Evolutionary conservation across 2,113 vertebrate species (phyloP), one percentile per base, ranked within the genome.

Genomic region (Danionella cerebrum): DNA sequence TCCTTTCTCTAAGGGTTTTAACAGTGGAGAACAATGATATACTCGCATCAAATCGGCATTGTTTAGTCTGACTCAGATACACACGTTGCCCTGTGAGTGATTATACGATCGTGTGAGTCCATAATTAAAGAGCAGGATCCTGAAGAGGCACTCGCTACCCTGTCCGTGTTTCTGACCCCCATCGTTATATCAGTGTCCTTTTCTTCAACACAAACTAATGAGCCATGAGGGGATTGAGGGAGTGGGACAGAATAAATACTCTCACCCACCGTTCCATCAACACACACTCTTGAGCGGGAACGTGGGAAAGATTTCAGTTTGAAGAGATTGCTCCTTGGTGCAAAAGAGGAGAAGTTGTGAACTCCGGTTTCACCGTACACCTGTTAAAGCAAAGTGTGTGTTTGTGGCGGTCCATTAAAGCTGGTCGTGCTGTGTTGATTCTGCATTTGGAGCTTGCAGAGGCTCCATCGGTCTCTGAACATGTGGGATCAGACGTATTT

Each of bases 151-250:
- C 67, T 67, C 29, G 75, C 73, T 76, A 73, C 52, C 53, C 29
- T 47, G 44, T 70, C 63, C 67, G 67, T 73, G 67, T 70, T 63
- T 73, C 50, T 76, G 75, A 76, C 75, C 71, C 75, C 63, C 51
- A 70, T 68, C 21, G 67, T 73, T 62, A 69, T 66, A 47, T 65
- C 63, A 58, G 10, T 69, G 66, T 69, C 70, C 52, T 55, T 63
- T 65, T 9, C 45, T 33, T 39, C 55, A 52, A 67, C 54, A 90
- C 91, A 89, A 89, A 90, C 90, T 89, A 90, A 90, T 88, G 90
- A 89, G 89, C 89, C 91, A 90, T 89, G 86, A 89, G 91, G 91
- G 91, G 89, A 90, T 91, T 92, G 92, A 93, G 54, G 59, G 62
- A 47, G 67, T 21, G 60, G 41, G 7, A 6, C 60, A 51, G 71